Evolutionary conservation across 1,140 invertebrate genomes (phyloP).

Genomic region (Reticulitermes speratus): DNA sequence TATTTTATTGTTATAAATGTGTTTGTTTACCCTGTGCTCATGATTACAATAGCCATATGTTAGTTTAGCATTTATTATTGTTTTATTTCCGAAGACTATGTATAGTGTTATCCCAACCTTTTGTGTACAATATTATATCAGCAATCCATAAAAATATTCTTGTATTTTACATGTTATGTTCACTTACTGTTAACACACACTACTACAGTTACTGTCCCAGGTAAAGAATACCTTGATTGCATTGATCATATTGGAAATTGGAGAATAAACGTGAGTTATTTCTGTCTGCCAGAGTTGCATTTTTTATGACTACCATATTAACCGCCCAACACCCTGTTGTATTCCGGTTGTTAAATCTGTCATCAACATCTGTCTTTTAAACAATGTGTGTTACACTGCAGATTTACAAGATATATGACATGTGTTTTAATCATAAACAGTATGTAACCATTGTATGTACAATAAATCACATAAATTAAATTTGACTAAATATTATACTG

Average conservation of each 20-base stretch:
- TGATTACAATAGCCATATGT: conserved; percentile 6
- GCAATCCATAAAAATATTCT: background rate
- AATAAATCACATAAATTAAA: no score
- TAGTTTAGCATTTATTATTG: conserved; percentile 7
- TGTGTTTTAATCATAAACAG: no score
- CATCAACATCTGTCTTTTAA: no score
- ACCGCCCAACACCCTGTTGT: no score
- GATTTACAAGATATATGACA: no score
- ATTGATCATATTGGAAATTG: background rate
- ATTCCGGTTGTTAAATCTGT: no score
- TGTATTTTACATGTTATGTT: conserved; percentile 9
- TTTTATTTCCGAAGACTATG: conserved; percentile 4
- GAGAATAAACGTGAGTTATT: background rate
- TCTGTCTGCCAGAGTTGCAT: background rate
- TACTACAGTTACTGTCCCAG: background rate
- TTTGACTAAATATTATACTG: no score
- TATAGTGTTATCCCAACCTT: background rate
- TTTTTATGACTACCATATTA: background rate
- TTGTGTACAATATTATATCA: background rate
- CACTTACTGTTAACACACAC: background rate
- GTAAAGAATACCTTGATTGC: background rate
- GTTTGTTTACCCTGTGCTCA: conserved; percentile 9
- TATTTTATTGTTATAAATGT: conserved; percentile 1
- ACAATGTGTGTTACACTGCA: no score
- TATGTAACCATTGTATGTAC: no score